Conservation (phyloP, 2,113 vertebrate genomes). For the Bubo blakistoni region DNA sequence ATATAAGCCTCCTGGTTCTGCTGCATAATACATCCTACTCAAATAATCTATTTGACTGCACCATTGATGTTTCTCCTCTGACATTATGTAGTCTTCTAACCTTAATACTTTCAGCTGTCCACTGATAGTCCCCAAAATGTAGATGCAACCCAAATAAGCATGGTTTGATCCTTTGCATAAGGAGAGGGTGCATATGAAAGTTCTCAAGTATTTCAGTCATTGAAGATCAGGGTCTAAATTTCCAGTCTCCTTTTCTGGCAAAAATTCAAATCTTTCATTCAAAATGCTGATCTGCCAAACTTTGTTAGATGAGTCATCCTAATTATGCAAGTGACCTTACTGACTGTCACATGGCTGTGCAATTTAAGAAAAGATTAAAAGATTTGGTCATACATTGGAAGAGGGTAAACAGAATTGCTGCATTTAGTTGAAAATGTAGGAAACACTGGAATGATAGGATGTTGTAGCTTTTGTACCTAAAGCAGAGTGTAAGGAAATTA, state of each 20-base stretch:
- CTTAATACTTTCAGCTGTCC: background rate
- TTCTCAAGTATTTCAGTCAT: background rate
- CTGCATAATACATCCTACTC: background rate
- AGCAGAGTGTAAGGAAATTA: background rate
- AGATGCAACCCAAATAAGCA: background rate
- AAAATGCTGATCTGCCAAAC: background rate
- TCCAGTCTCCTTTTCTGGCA: background rate
- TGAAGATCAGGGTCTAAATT: background rate
- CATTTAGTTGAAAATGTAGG: background rate
- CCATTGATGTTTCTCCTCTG: background rate
- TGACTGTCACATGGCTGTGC: background rate
- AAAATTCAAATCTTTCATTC: background rate
- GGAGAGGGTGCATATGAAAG: background rate
- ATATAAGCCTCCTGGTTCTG: background rate
- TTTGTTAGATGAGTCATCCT: background rate
- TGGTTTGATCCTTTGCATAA: background rate
- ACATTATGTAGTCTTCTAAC: background rate
- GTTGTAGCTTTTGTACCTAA: background rate
- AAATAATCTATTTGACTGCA: background rate
- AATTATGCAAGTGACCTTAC: slow-evolving; percentile 6
- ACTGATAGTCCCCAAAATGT: background rate
- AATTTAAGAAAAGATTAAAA: slow-evolving; percentile 17
- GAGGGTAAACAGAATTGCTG: background rate
- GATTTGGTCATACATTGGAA: background rate
- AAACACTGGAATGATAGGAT: background rate